Conservation (phyloP, 2,797 vertebrate genomes). For the Pangasius macronema region DNA sequence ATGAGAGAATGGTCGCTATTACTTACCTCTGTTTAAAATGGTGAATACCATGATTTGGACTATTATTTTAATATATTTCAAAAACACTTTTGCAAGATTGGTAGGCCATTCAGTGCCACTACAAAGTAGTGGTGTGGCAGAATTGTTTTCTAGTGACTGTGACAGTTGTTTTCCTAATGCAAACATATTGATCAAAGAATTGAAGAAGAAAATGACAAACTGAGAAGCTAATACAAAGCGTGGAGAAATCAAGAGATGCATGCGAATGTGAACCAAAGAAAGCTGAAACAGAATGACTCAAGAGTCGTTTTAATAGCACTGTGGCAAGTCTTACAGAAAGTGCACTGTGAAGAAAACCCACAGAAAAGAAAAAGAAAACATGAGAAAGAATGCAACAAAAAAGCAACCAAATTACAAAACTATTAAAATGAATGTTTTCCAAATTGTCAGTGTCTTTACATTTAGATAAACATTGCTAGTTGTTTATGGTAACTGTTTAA, state of each 20-base stretch:
- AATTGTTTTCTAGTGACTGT: not conserved
- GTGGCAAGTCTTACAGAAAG: slow-evolving; percentile 83
- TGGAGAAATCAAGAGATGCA: slow-evolving; percentile 58
- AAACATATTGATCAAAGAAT: slow-evolving; percentile 1
- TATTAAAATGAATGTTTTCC: slow-evolving; percentile 20
- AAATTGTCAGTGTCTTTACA: slow-evolving; percentile 25
- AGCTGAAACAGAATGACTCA: slow-evolving; percentile 76
- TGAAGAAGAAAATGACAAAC: slow-evolving; percentile 42
- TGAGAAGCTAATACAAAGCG: slow-evolving; percentile 37
- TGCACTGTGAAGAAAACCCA: slow-evolving; percentile 78
- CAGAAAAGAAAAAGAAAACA: slow-evolving; percentile 69
- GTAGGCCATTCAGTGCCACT: not conserved
- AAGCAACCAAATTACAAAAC: slow-evolving; percentile 58
- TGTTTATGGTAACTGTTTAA: slow-evolving; percentile 32
- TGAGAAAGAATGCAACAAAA: slow-evolving; percentile 68
- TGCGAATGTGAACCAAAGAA: slow-evolving; percentile 68
- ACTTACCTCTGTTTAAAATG: slow-evolving; percentile 19
- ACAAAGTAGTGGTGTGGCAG: not conserved
- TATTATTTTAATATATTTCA: not conserved
- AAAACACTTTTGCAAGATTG: not conserved
- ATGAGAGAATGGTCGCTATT: not conserved
- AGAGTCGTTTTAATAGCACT: slow-evolving; percentile 86
- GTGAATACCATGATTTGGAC: not conserved
- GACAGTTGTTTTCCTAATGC: not conserved
- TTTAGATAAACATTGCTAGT: not conserved